Evolutionary conservation across 2,888 invertebrate genomes (phyloP).

Genomic region (Hydrotaea diabolus): DNA sequence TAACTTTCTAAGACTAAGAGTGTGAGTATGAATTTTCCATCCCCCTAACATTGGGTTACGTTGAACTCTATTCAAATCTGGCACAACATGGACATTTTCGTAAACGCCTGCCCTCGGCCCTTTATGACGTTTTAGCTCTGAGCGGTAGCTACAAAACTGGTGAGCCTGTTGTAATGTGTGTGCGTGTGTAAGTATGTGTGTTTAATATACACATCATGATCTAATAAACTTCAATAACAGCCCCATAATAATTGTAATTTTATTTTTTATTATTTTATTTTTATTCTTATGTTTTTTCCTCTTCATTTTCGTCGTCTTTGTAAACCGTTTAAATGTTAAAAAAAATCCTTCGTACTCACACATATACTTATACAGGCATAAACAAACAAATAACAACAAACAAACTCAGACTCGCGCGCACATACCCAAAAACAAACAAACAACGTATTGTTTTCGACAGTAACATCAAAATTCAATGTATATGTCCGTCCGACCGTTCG

Average conservation of each 20-base stretch:
- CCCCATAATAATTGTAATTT: slow-evolving; percentile 57
- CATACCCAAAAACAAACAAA: no score
- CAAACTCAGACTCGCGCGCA: no score
- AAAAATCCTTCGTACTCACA: not conserved
- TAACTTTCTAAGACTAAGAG: no score
- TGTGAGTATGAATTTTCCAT: no score
- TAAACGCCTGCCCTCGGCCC: not conserved
- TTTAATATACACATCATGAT: slow-evolving; percentile 47
- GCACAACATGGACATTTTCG: not conserved
- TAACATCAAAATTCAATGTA: slow-evolving; percentile 42
- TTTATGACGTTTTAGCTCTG: not conserved
- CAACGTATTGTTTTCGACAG: slow-evolving; percentile 40
- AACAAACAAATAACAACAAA: no score
- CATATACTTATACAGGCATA: no score
- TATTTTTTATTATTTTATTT: slow-evolving; percentile 39
- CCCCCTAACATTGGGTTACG: slow-evolving; percentile 4
- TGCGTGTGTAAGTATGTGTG: not conserved
- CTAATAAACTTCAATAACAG: slow-evolving; percentile 55
- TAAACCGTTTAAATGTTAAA: slow-evolving; percentile 36
- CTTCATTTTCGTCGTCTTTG: not conserved
- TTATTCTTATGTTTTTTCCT: not conserved
- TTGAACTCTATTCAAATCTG: slow-evolving; percentile 15
- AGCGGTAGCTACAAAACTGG: not conserved
- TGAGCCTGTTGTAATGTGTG: no score
- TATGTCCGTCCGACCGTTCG: not conserved